Conservation (phyloP, 2,888 invertebrate species). For the Metalampra italica region DNA sequence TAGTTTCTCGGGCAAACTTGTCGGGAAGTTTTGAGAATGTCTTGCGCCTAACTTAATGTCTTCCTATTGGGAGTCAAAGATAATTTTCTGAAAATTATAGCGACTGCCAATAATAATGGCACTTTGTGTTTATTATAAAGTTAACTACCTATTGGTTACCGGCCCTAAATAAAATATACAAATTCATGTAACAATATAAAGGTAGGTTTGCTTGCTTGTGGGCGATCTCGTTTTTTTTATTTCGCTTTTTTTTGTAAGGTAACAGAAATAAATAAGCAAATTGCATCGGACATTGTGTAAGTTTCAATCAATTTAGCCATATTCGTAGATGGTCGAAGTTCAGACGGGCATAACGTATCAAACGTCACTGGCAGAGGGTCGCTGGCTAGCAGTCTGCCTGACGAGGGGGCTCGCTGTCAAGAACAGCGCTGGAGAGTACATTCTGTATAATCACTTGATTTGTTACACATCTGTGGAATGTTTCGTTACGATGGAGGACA, state of each 20-base stretch:
- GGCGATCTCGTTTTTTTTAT: too few relatives aligned
- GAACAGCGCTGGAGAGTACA: constrained; percentile 13
- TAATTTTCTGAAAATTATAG: constrained; percentile 14
- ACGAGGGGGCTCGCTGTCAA: constrained; percentile 11
- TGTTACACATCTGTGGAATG: constrained; percentile 7
- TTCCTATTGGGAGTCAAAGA: constrained; percentile 43
- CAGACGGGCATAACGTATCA: constrained; percentile 49
- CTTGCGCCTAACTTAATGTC: constrained; percentile 40
- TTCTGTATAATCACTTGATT: constrained; percentile 17
- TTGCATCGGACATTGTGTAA: constrained; percentile 12
- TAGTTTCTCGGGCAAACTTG: constrained; percentile 49
- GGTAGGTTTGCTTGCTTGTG: too few relatives aligned
- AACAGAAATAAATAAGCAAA: not conserved
- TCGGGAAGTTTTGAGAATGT: constrained; percentile 51
- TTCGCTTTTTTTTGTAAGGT: not conserved
- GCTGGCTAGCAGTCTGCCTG: constrained; percentile 2
- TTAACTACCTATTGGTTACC: not conserved
- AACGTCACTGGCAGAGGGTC: constrained; percentile 40
- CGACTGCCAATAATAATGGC: not conserved
- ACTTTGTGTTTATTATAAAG: not conserved
- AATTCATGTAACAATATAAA: too few relatives aligned
- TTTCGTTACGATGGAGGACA: constrained; percentile 3
- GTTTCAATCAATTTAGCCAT: constrained; percentile 39
- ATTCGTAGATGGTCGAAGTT: constrained; percentile 37
- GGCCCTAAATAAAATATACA: too few relatives aligned